These are phyloP conservation scores for Podarcis siculus DNA, from an alignment of 2,797 vertebrate genomes.

Conservation along the genomic window DNA sequence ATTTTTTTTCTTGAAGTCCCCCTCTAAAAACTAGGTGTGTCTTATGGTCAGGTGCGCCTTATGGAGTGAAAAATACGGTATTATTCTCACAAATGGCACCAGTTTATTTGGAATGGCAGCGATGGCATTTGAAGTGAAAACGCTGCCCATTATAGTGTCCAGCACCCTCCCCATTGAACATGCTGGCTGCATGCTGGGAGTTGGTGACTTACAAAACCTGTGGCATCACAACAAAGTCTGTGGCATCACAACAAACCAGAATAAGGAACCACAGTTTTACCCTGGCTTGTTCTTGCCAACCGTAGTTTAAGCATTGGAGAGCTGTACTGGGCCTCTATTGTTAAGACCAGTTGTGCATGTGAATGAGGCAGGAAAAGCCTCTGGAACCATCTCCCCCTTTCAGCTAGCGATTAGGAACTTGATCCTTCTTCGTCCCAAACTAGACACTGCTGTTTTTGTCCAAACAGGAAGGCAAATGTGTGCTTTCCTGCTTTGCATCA, in stretches of 20 bases:
- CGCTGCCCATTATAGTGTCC: not conserved
- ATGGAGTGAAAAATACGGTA: too few relatives aligned
- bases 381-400: not conserved
- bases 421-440: not conserved
- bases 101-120: too few relatives aligned
- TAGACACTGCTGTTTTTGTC: not conserved
- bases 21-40: too few relatives aligned
- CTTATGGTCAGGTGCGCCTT: too few relatives aligned
- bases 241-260: not conserved
- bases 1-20: too few relatives aligned
- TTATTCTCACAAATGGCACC: not conserved
- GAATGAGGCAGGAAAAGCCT: not conserved
- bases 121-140: not conserved
- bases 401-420: not conserved
- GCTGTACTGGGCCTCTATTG: too few relatives aligned
- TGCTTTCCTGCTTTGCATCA: not conserved
- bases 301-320: not conserved
- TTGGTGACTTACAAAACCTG: too few relatives aligned
- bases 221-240: too few relatives aligned
- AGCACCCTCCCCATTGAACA: too few relatives aligned
- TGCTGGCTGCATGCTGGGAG: too few relatives aligned
- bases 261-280: not conserved
- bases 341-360: too few relatives aligned
- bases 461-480: not conserved
- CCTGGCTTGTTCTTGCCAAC: not conserved